Percentiles rank a stretch among this genome's conserved stretches.
phyloP scores from a whole-genome alignment of 2,797 vertebrate species.

The Gastrophryne carolinensis region DNA sequence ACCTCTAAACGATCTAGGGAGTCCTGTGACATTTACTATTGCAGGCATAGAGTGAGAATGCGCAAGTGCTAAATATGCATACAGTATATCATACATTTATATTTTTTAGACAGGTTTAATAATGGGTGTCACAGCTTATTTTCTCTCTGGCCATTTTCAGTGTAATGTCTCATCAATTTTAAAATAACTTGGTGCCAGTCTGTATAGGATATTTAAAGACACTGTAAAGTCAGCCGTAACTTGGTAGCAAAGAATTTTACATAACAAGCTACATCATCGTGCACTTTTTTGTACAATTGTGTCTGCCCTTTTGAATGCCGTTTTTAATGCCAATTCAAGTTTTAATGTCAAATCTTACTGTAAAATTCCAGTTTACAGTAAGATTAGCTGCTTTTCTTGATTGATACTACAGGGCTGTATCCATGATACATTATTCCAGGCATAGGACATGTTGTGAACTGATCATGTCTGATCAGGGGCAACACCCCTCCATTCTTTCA shows the following conservation, averaged over 20 bases:
- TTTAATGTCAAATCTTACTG: too few relatives aligned
- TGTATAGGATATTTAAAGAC: slow-evolving; percentile 30
- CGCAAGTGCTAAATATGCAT: slow-evolving; percentile 6
- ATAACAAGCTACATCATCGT: background rate
- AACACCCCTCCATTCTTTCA: too few relatives aligned
- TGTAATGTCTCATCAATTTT: slow-evolving; percentile 31
- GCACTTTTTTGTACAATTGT: background rate
- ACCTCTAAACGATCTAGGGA: background rate
- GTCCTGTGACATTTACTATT: slow-evolving; percentile 2
- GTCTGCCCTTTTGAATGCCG: background rate
- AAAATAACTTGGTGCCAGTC: slow-evolving; percentile 45
- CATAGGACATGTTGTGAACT: background rate
- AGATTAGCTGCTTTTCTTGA: too few relatives aligned
- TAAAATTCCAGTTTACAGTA: too few relatives aligned
- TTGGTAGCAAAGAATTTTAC: slow-evolving; percentile 1
- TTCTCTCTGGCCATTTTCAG: slow-evolving; percentile 1
- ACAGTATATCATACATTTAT: slow-evolving; percentile 15
- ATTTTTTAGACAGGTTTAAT: slow-evolving; percentile 9
- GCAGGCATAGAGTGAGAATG: slow-evolving; percentile 5
- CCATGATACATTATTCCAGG: background rate
- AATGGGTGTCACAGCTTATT: slow-evolving; percentile 26
- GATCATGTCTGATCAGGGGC: background rate
- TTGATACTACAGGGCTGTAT: background rate
- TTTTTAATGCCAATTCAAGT: too few relatives aligned
- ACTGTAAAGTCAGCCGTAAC: slow-evolving; percentile 6